These are phyloP conservation scores for Drosophila pegasa DNA, from an alignment of 2,888 invertebrate species.

Conservation along the genomic window DNA sequence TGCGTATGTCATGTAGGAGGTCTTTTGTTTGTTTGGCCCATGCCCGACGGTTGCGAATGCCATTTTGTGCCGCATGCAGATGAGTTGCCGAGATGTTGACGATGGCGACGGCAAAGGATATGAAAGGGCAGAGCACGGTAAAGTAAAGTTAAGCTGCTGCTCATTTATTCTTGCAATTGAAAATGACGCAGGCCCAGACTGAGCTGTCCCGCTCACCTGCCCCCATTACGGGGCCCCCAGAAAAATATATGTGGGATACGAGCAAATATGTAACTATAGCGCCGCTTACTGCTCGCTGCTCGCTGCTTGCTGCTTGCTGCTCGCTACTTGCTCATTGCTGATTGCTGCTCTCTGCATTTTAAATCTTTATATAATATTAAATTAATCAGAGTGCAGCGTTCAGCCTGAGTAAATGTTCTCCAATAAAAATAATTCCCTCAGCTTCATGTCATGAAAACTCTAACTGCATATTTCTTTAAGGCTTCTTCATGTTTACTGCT, in stretches of 20 bases:
- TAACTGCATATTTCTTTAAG: not conserved
- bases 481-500: not conserved
- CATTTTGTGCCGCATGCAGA: slow-evolving; percentile 50
- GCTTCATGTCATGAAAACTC: not conserved
- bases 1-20: slow-evolving; percentile 83
- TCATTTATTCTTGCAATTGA: slow-evolving; percentile 58
- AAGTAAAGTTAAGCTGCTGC: slow-evolving; percentile 53
- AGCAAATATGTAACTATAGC: not conserved
- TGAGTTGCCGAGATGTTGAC: slow-evolving; percentile 52
- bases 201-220: slow-evolving; percentile 8
- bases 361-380: slow-evolving; percentile 12
- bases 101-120: slow-evolving; percentile 48
- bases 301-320: not conserved
- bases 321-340: not conserved
- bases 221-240: not conserved
- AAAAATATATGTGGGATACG: not conserved
- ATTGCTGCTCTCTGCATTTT: slow-evolving; percentile 18
- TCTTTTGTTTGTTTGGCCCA: slow-evolving; percentile 66
- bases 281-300: not conserved
- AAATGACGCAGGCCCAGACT: slow-evolving; percentile 30
- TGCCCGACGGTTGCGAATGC: slow-evolving; percentile 48
- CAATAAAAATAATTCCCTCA: not conserved
- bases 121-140: slow-evolving; percentile 59
- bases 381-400: slow-evolving; percentile 17
- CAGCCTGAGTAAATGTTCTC: too few species aligned